phyloP scores from a whole-genome alignment of 2,888 invertebrate species.

The Hydroisotoma schaefferi region DNA sequence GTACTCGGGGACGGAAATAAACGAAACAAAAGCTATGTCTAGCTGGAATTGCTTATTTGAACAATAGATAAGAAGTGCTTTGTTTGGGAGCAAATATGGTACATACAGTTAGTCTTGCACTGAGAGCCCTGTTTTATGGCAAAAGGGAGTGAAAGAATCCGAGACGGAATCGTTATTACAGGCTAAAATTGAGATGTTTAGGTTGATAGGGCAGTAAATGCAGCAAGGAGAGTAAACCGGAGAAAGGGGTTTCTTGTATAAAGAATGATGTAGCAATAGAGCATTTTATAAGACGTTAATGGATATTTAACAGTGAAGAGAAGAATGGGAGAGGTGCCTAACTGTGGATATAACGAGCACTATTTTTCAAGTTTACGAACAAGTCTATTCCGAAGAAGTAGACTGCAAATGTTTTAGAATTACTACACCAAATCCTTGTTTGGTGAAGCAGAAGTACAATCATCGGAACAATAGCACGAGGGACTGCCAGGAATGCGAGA shows the following conservation, averaged over 20 bases:
- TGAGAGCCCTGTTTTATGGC: not conserved
- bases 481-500: too few relatives aligned
- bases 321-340: slow-evolving; percentile 7
- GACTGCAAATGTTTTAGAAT: too few relatives aligned
- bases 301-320: slow-evolving; percentile 4
- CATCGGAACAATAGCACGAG: too few relatives aligned
- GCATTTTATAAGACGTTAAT: slow-evolving; percentile 8
- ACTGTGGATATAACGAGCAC: slow-evolving; percentile 14
- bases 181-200: not conserved
- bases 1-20: too few relatives aligned
- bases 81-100: too few relatives aligned
- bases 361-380: not conserved
- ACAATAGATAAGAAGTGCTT: too few relatives aligned
- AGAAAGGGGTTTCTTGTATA: not conserved
- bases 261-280: not conserved
- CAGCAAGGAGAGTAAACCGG: not conserved
- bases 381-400: not conserved
- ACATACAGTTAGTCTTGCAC: too few relatives aligned
- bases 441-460: too few relatives aligned
- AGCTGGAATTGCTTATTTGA: too few relatives aligned
- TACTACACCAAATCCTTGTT: too few relatives aligned
- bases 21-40: too few relatives aligned
- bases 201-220: slow-evolving; percentile 2
- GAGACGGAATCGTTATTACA: slow-evolving; percentile 1
- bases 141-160: not conserved